Base-by-base conservation (phyloP, 2,888 invertebrate species). In the Cartodere bifasciata region DNA sequence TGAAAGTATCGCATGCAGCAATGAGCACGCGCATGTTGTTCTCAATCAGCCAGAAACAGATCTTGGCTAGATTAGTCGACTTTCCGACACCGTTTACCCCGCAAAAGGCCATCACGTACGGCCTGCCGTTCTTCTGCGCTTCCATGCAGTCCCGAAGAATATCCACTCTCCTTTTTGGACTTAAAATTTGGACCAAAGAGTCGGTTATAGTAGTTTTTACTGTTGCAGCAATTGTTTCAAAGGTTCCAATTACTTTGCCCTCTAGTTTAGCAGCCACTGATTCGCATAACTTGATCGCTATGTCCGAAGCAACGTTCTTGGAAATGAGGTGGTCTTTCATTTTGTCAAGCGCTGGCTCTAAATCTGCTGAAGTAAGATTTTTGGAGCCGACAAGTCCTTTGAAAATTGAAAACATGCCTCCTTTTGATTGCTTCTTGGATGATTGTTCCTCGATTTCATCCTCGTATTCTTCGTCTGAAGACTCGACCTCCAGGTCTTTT, bases 1-100 rank as follows among this genome's bases (percentile, higher is more conserved):
- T 75, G 70, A 98, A 98, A 23, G 98, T 98, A 64, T 98, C 98
- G 56, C 98, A 97, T 12, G 98, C 98, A 4, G 98, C 98, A 40
- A 98, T 95, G 51, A 98, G 64, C 17, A 98, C 98, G 17, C 83
- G 78, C 56, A 92, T 75, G 48, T 87, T 84, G 61, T 99, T 99
- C 64, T 98, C 97, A 40, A 97, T 87, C 46, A 98, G 65, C 98
- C 98, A 99, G 64, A 98, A 98, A 50, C 94, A 91, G 45, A 98
- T 94, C 74, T 99, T 98, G 0, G 98, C 97, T 30, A 98, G 65
- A 65, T 99, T 98, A 2, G 98, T 98, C 0, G 94, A 95, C 53
- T 98, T 98, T 30, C 98, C 98, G 1, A 98, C 98, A 10, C 98
- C 98, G 60, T 99, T 98, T 43, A 78, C 98, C 36, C 98, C 98